phyloP scores from a whole-genome alignment of 2,797 vertebrate genomes.

The Ctenopoma multispine region DNA sequence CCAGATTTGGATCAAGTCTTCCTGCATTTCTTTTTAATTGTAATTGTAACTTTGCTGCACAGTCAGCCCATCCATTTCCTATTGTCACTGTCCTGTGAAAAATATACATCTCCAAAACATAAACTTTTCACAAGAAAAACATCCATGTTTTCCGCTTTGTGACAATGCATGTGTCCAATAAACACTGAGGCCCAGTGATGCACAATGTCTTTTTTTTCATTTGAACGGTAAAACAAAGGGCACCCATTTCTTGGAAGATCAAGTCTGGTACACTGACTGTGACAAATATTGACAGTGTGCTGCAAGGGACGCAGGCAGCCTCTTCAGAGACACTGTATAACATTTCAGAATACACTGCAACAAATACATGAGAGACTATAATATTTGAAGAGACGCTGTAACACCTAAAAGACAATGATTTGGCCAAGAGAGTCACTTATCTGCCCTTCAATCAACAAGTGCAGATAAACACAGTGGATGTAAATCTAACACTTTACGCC shows the following conservation, averaged over 20 bases:
- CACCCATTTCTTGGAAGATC: background rate
- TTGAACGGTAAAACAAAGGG: background rate
- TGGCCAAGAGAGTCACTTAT: conserved; percentile 52
- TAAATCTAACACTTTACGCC: conserved; percentile 68
- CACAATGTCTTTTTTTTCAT: background rate
- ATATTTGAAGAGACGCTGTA: conserved; percentile 15
- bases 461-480: conserved; percentile 68
- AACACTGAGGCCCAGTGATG: background rate
- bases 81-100: background rate
- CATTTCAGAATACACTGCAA: background rate
- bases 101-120: background rate
- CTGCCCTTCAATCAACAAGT: conserved; percentile 64
- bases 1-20: background rate
- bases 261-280: background rate
- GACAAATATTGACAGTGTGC: background rate
- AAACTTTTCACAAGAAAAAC: background rate
- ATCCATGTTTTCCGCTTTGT: background rate
- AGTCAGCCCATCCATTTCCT: background rate
- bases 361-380: background rate
- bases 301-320: background rate
- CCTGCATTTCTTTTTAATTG: background rate
- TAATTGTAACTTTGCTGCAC: background rate
- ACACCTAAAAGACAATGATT: conserved; percentile 32
- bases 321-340: background rate
- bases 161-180: background rate